Percentiles rank a stretch among this genome's conserved stretches.
Evolutionary conservation across 2,797 vertebrate genomes (phyloP).

Genomic region (Ctenopoma kingsleyae): DNA sequence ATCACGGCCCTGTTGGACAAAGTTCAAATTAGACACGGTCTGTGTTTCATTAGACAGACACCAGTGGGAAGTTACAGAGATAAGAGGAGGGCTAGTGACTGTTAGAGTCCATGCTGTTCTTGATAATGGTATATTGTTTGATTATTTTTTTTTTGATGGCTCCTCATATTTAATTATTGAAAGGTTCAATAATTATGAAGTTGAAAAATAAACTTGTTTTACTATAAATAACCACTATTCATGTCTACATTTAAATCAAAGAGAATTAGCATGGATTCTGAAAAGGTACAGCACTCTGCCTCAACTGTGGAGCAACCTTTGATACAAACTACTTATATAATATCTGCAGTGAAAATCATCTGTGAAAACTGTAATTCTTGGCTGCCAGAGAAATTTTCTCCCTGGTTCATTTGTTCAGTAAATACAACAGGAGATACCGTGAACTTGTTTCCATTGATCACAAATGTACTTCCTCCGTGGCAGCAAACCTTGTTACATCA

Average conservation of each 20-base stretch:
- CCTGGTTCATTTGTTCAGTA: background rate
- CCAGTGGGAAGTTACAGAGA: slow-evolving; percentile 26
- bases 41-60: slow-evolving; percentile 51
- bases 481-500: too few relatives aligned
- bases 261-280: too few relatives aligned
- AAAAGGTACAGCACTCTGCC: background rate
- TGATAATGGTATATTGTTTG: too few relatives aligned
- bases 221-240: too few relatives aligned
- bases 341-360: background rate
- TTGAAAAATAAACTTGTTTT: too few relatives aligned
- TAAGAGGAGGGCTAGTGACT: slow-evolving; percentile 20
- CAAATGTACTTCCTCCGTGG: background rate
- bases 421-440: background rate
- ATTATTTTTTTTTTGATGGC: too few relatives aligned
- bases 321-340: background rate
- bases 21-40: slow-evolving; percentile 47
- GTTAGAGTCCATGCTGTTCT: background rate
- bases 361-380: background rate
- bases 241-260: background rate
- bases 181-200: too few relatives aligned
- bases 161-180: too few relatives aligned
- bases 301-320: background rate
- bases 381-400: background rate
- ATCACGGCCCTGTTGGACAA: slow-evolving; percentile 27
- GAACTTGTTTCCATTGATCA: background rate